A percentile compares a stretch with the other conserved stretches of the same genome.
Evolutionary conservation across 1,140 invertebrate species (phyloP).

Genomic region (Onthophagus taurus): DNA sequence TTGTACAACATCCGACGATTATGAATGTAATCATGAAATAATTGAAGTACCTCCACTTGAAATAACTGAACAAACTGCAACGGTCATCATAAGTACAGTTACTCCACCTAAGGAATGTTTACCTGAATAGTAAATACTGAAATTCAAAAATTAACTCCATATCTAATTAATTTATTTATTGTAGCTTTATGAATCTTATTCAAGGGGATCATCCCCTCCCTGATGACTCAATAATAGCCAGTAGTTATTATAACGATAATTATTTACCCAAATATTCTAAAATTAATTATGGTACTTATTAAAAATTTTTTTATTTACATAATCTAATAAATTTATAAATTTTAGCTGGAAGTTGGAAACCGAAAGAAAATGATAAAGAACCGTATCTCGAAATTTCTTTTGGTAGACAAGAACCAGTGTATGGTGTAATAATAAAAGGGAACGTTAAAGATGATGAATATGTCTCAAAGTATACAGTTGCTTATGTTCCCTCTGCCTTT

Average conservation of each 20-base stretch:
- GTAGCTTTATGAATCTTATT: slow-evolving; percentile 47
- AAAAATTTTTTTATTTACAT: too few species aligned
- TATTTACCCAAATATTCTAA: slow-evolving; percentile 44
- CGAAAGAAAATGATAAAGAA: slow-evolving; percentile 43
- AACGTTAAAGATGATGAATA: slow-evolving; percentile 54
- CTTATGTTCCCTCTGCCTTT: slow-evolving; percentile 44
- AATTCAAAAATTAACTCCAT: slow-evolving; percentile 6
- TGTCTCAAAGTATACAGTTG: slow-evolving; percentile 63
- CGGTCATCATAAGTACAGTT: not conserved
- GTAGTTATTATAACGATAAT: slow-evolving; percentile 39
- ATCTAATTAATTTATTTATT: slow-evolving; percentile 1
- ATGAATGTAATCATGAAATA: not conserved
- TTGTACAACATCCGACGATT: slow-evolving; percentile 25
- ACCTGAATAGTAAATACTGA: too few species aligned
- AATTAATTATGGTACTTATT: too few species aligned
- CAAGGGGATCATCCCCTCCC: slow-evolving; percentile 43
- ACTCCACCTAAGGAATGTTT: slow-evolving; percentile 24
- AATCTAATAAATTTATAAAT: slow-evolving; percentile 8
- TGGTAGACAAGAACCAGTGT: slow-evolving; percentile 50
- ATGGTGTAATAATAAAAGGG: slow-evolving; percentile 62
- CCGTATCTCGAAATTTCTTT: slow-evolving; percentile 66
- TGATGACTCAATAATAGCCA: slow-evolving; percentile 49
- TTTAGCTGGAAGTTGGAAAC: slow-evolving; percentile 53
- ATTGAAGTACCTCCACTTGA: not conserved
- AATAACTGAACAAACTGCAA: not conserved